phyloP scores from a whole-genome alignment of 2,797 vertebrate genomes.

The Pantherophis alleghaniensis region DNA sequence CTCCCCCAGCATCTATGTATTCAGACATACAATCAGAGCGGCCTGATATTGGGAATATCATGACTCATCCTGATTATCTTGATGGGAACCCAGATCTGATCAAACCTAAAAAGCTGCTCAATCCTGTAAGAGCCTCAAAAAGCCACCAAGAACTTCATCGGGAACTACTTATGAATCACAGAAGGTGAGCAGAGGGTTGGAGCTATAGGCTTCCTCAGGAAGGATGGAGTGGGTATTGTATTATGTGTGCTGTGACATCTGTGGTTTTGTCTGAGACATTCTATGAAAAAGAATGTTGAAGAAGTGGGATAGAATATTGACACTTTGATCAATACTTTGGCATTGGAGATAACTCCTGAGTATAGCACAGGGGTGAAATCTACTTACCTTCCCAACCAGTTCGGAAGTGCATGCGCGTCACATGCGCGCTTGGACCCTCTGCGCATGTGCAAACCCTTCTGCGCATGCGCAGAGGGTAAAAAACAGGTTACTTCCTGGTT shows the following conservation, averaged over 20 bases:
- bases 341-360: background rate
- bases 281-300: background rate
- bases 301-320: background rate
- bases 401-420: no score
- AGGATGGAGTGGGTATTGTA: background rate
- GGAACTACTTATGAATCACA: constrained; percentile 92
- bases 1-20: constrained; percentile 80
- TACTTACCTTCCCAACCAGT: no score
- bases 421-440: no score
- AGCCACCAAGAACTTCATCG: constrained; percentile 94
- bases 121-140: constrained; percentile 91
- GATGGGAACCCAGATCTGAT: constrained; percentile 88
- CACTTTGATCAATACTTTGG: background rate
- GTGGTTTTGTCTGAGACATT: background rate
- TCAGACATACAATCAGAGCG: constrained; percentile 81
- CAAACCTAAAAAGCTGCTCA: constrained; percentile 92
- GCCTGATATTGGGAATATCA: constrained; percentile 71
- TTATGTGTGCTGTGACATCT: background rate
- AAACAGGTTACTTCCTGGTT: no score
- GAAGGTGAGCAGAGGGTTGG: constrained; percentile 71
- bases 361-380: background rate
- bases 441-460: no score
- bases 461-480: no score
- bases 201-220: background rate
- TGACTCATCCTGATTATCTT: constrained; percentile 82